Conservation (phyloP, 2,797 vertebrate species). For the Falco peregrinus region DNA sequence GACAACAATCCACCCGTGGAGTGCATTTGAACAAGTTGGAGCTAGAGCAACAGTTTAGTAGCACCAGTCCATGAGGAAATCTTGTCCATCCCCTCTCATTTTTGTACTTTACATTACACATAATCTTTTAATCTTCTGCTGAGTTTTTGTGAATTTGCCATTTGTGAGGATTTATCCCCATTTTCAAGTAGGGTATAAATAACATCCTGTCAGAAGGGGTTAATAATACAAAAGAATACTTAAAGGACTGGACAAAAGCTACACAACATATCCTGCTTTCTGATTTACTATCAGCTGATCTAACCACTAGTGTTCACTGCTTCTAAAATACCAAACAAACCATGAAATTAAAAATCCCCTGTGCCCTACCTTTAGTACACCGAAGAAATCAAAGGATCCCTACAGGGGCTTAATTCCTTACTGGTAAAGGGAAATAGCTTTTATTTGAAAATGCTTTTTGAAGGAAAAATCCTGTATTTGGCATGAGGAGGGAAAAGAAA, state of each 20-base stretch:
- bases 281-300: neutral
- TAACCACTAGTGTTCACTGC: neutral
- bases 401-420: neutral
- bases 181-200: neutral
- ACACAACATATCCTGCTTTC: neutral
- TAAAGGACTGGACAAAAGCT: neutral
- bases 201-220: neutral
- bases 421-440: constrained; percentile 10
- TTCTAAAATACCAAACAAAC: constrained; percentile 21
- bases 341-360: constrained; percentile 36
- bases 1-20: neutral
- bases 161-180: neutral
- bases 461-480: neutral
- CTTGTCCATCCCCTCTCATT: neutral
- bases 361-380: neutral
- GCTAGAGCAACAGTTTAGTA: neutral
- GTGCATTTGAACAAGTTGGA: neutral
- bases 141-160: neutral
- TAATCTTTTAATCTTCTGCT: neutral
- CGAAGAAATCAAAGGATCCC: constrained; percentile 36
- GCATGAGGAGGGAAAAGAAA: neutral
- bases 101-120: neutral
- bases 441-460: constrained; percentile 7
- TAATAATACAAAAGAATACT: neutral
- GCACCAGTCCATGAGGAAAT: neutral